Conservation (phyloP, 1,140 invertebrate species). For the Euschistus heros region DNA sequence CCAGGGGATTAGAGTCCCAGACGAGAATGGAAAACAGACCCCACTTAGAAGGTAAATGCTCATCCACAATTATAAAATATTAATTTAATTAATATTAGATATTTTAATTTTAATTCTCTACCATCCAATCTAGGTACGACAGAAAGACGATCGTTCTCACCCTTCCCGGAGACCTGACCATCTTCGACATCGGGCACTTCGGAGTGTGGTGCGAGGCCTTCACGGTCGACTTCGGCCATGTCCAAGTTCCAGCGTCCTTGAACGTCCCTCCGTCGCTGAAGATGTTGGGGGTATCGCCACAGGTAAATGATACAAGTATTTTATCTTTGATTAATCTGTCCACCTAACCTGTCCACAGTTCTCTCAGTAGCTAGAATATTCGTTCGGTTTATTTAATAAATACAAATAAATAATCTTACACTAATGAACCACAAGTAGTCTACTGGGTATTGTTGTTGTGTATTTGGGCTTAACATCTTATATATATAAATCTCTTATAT, state of each 20-base stretch:
- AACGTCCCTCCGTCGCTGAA: constrained; percentile 83
- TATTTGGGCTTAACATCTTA: too few relatives aligned
- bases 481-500: too few relatives aligned
- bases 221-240: constrained; percentile 80
- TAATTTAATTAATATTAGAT: background rate
- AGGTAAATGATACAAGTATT: constrained; percentile 50
- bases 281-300: constrained; percentile 84
- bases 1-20: constrained; percentile 68
- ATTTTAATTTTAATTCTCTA: too few relatives aligned
- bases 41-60: constrained; percentile 46
- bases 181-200: constrained; percentile 76
- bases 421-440: too few relatives aligned
- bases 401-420: too few relatives aligned
- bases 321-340: too few relatives aligned
- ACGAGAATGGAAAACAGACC: constrained; percentile 76
- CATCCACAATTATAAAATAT: background rate
- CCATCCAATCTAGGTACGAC: constrained; percentile 57
- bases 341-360: too few relatives aligned
- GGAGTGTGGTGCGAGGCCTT: constrained; percentile 82
- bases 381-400: too few relatives aligned
- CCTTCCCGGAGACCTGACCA: constrained; percentile 64
- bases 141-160: constrained; percentile 78
- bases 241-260: constrained; percentile 55
- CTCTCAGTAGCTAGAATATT: too few relatives aligned
- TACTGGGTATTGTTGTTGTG: too few relatives aligned